phyloP scores from a whole-genome alignment of 1,140 invertebrate genomes.

The Conus betulinus region DNA sequence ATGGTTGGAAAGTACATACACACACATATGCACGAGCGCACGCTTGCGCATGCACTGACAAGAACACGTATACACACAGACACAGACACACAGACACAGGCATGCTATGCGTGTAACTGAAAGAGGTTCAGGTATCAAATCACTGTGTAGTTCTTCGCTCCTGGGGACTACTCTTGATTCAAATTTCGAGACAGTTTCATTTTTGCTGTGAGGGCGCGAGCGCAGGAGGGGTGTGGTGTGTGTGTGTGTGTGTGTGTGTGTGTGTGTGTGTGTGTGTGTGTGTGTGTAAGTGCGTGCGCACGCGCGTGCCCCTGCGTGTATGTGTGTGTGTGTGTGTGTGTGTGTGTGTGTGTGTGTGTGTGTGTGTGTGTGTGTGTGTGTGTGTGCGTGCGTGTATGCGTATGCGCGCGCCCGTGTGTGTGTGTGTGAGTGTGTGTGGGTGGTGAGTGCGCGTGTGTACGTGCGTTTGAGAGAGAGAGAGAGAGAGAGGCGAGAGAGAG shows the following conservation, averaged over 20 bases:
- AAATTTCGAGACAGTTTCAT: background rate
- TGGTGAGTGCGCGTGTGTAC: no score
- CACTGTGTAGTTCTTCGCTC: no score
- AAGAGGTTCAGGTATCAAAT: background rate
- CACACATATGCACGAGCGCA: background rate
- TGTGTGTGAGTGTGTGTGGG: constrained; percentile 6
- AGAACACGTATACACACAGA: background rate
- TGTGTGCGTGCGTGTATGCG: background rate
- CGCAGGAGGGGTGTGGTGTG: constrained; percentile 9
- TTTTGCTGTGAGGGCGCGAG: background rate
- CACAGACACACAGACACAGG: background rate
- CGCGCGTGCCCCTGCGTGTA: background rate
- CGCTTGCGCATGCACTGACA: background rate
- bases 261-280: constrained; percentile 5
- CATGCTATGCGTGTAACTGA: background rate
- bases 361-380: constrained; percentile 1
- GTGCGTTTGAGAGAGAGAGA: no score
- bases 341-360: background rate
- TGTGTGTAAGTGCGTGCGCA: background rate
- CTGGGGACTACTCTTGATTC: no score
- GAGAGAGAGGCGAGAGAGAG: no score
- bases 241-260: constrained; percentile 11
- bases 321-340: background rate
- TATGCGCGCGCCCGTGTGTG: background rate
- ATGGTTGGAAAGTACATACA: no score